Evolutionary conservation across 2,113 vertebrate genomes (phyloP), one percentile per base, ranked within the genome.

Genomic region (Sphaerodactylus townsendi): DNA sequence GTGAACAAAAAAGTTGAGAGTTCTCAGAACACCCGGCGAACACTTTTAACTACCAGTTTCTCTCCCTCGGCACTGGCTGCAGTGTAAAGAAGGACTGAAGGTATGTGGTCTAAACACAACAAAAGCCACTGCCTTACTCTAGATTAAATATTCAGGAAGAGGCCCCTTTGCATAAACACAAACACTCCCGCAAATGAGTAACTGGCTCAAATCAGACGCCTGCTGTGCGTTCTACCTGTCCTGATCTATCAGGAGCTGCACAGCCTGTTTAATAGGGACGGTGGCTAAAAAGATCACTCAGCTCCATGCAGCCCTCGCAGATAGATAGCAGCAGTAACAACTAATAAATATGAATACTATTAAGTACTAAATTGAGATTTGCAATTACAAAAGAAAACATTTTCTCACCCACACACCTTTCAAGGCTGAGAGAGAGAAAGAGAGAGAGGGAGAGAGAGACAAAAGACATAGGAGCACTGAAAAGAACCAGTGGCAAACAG

Each of bases 121-220:
- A 98, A 98, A 98, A 98, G 97, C 97, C 95, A 95, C 96, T 96
- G 97, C 97, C 95, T 96, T 96, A 96, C 97, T 97, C 96, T 93
- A 97, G 96, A 98, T 98, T 98, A 98, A 98, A 97, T 97, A 98
- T 98, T 97, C 97, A 98, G 98, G 97, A 98, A 98, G 98, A 97
- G 97, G 97, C 96, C 97, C 96, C 96, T 98, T 97, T 98, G 97
- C 97, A 99, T 98, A 98, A 99, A 99, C 97, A 98, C 97, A 98
- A 98, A 99, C 97, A 98, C 97, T 98, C 96, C 59, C 93, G 97
- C 97, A 97, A 98, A 98, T 97, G 97, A 98, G 96, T 96, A 97
- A 97, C 95, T 96, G 96, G 96, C 96, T 96, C 92, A 94, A 95
- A 96, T 96, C 97, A 97, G 96, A 95, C 93, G 94, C 97, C 97